Evolutionary conservation across 1,140 invertebrate species (phyloP).

Genomic region (Goniozus legneri): DNA sequence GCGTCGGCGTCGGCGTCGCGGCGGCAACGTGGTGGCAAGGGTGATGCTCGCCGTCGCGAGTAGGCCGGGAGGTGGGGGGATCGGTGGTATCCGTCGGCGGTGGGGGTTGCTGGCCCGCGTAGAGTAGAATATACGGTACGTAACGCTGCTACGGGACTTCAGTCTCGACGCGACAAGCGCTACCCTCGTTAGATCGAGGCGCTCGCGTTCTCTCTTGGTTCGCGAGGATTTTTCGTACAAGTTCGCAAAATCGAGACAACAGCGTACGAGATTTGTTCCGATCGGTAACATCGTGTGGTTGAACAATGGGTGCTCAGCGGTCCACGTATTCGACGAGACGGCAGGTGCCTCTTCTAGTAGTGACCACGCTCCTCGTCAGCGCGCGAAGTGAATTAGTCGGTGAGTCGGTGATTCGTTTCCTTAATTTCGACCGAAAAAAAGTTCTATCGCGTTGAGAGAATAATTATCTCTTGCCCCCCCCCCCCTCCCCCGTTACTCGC

Average conservation of each 20-base stretch:
- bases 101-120: constrained; percentile 20
- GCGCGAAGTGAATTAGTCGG: constrained; percentile 33
- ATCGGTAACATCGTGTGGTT: no score
- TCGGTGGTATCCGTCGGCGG: constrained; percentile 8
- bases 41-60: constrained; percentile 3
- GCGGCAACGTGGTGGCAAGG: constrained; percentile 14
- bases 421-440: no score
- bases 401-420: no score
- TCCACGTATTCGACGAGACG: constrained; percentile 21
- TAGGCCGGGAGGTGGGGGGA: constrained; percentile 7
- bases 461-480: no score
- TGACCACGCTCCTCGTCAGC: constrained; percentile 25
- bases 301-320: constrained; percentile 28
- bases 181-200: constrained; percentile 23
- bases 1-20: constrained; percentile 16
- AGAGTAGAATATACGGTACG: constrained; percentile 34
- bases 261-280: no score
- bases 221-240: no score
- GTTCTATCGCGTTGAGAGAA: no score
- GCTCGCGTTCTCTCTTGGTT: constrained; percentile 6
- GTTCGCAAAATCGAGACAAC: no score
- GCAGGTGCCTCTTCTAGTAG: constrained; percentile 28
- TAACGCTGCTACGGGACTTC: constrained; percentile 37
- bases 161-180: constrained; percentile 51
- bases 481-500: no score